These are phyloP conservation scores for Otis tarda DNA, from an alignment of 2,113 vertebrate species.

Conservation along the genomic window DNA sequence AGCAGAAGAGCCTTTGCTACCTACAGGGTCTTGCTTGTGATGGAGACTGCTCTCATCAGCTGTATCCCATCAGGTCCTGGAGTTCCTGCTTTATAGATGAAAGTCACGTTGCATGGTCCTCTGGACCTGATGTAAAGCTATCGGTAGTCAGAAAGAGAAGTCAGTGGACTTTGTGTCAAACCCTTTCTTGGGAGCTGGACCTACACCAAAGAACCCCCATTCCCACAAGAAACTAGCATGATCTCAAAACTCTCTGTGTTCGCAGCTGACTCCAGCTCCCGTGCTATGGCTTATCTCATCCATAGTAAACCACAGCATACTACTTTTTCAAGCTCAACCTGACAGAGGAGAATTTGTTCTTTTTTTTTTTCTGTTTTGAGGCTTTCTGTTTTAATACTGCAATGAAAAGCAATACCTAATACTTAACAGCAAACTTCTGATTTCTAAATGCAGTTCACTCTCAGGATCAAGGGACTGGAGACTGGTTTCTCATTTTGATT, in stretches of 20 bases:
- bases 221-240: background rate
- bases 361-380: slow-evolving; percentile 6
- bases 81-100: background rate
- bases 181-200: background rate
- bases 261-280: accelerated
- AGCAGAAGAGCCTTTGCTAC: background rate
- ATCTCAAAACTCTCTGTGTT: background rate
- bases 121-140: background rate
- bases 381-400: slow-evolving; percentile 2
- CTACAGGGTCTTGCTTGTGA: background rate
- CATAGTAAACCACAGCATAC: background rate
- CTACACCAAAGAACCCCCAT: background rate
- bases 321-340: background rate
- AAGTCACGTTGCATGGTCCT: background rate
- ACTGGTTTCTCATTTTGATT: background rate
- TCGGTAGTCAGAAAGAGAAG: background rate
- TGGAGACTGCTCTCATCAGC: background rate
- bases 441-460: background rate
- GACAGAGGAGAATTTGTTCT: background rate
- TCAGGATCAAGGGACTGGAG: background rate
- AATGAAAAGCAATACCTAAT: background rate
- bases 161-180: background rate
- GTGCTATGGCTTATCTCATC: background rate
- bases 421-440: background rate
- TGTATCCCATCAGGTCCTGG: background rate